Evolutionary conservation across 2,888 invertebrate species (phyloP), one percentile per base, ranked within the genome.

Genomic region (Nasonovia ribisnigri): DNA sequence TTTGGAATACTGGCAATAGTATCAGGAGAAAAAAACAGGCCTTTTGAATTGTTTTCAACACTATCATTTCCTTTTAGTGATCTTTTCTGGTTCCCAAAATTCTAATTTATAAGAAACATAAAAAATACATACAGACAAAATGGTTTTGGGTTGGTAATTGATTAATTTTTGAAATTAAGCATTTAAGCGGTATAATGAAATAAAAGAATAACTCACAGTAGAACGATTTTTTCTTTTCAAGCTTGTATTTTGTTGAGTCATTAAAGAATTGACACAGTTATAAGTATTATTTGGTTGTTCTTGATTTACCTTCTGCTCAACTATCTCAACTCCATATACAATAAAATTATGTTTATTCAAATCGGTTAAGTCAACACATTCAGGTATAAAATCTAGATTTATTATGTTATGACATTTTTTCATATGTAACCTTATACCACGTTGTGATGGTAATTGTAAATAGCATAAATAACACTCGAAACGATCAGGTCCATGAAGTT

Each of bases 1-100:
- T 97, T 96, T 0, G 98, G 98, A 88, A 98, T 95, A 29, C 96
- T 95, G 36, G 97, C 96, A 10, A 97, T 96, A 46, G 89, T 93
- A 42, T 93, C n/a, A 8, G 93, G 90, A 42, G 86, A 86, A 93
- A 93, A 93, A 20, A 13, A 48, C 16, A 93, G 11, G 26, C 1
- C 11, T 57, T 93, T 90, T 77, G 51, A 29, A 54, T 88, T 36
- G 16, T 84, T 84, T 92, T 92, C 4, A 67, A n/a, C n/a, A 48
- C 10, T 36, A 36, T n/a, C 36, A 42, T 48, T 89, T 84, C 20
- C 8, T 54, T 91, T 54, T 54, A 10, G 13, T n/a, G 43, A 48
- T 57, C 1, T 29, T 84, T 84, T 92, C 36, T 89, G 89, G 36
- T 60, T 46, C 1, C 5, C 36, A 67, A 2, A 26, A 84, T 36